A percentile compares a stretch with the other conserved stretches of the same genome.
Conservation (phyloP, 2,888 invertebrate species). For the Heliconius ismenius region DNA sequence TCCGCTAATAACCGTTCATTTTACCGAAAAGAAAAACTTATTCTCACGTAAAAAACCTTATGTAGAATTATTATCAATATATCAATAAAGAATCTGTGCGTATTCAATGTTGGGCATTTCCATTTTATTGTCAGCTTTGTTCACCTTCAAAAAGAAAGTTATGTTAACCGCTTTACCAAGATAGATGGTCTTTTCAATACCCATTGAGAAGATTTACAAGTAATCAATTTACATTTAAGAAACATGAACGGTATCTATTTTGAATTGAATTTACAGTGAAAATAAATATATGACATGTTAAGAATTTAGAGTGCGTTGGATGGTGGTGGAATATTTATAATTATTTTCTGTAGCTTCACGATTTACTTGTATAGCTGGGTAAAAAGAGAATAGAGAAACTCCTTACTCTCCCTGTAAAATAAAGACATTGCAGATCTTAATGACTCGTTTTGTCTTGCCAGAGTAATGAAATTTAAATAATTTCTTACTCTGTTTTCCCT, state of each 20-base stretch:
- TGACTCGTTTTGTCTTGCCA: no score
- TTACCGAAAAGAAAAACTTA: neutral
- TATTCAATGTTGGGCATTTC: conserved; percentile 20
- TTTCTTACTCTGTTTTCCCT: no score
- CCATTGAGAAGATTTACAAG: conserved; percentile 33
- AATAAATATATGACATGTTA: conserved; percentile 15
- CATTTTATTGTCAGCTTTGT: conserved; percentile 25
- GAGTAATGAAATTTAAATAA: no score
- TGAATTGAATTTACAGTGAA: conserved; percentile 29
- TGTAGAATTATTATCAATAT: conserved; percentile 19
- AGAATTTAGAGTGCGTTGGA: conserved; percentile 5
- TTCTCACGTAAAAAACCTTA: neutral
- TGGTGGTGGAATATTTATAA: neutral
- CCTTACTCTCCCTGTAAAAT: no score
- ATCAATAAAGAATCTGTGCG: conserved; percentile 16
- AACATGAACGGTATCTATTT: conserved; percentile 30
- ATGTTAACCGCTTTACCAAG: conserved; percentile 14
- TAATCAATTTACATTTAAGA: conserved; percentile 37
- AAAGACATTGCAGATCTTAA: no score
- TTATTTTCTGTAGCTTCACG: no score
- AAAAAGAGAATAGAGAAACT: no score
- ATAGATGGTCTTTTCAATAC: conserved; percentile 28
- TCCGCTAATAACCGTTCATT: neutral
- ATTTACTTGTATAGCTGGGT: no score
- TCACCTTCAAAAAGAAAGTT: conserved; percentile 24